Base-by-base conservation (phyloP, 2,888 invertebrate species). In the Cremastobaeus sp. region DNA sequence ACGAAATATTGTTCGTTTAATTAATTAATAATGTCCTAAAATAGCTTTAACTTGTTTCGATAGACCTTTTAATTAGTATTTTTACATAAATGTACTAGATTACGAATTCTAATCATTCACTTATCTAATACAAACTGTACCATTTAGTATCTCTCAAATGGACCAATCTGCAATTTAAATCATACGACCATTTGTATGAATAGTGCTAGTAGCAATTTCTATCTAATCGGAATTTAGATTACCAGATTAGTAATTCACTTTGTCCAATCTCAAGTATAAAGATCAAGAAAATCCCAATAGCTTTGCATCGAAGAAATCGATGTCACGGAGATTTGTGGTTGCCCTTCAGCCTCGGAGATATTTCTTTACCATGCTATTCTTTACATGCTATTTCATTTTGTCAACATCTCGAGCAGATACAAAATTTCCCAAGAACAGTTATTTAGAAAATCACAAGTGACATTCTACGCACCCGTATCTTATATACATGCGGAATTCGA, bases 111-210 rank as follows among this genome's bases (percentile, higher is more conserved):
- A 45, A 8, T 21, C 37, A 20, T 54, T 64, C 45, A 3, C 41
- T 35, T 8, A 21, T 4, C n/a, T 20, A 25, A 54, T 37, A 64
- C 37, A 54, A 45, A 64, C 54, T 52, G 54, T 64, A 47, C 55
- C 47, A 55, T 55, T 65, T 48, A 17, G 39, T 34, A 43, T 28
- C 15, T 28, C 25, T 15, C 14, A 52, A 30, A 64, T 45, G 45
- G 43, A 14, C 3, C 18, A 37, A 65, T 55, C 55, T 65, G 54
- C 65, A 65, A 65, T 65, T 54, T 37, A 65, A 65, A 65, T 55
- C n/a, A 37, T 6, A 39, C 55, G 55, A 65, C 48, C 47, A 55
- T 65, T 39, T 39, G 55, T 47, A 37, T 35, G 47, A 55, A 47
- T 54, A 37, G 47, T 48, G 39, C 60, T 48, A 18, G 12, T 39